A percentile compares a stretch with the other conserved stretches of the same genome.
These are phyloP conservation scores for Rhynchonycteris naso DNA, from an alignment of 2,797 vertebrate species.

Conservation along the genomic window DNA sequence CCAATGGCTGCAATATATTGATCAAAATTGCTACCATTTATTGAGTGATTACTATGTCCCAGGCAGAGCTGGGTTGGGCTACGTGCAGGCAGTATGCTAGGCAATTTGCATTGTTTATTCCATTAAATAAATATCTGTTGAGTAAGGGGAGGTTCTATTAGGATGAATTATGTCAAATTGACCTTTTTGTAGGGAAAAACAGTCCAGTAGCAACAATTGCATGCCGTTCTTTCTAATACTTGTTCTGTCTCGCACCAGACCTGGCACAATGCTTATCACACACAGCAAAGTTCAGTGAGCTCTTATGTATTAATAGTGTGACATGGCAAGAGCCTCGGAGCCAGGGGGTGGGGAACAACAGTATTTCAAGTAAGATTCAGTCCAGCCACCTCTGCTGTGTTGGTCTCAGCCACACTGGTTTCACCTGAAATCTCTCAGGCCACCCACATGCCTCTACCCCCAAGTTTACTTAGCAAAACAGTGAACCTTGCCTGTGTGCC, in stretches of 20 bases:
- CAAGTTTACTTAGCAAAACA: neutral
- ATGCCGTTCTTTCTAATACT: neutral
- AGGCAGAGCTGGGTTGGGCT: neutral
- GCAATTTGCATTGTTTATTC: slow-evolving; percentile 24
- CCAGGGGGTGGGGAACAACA: neutral
- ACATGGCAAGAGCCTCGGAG: neutral
- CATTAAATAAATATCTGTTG: slow-evolving; percentile 24
- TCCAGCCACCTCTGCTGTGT: neutral
- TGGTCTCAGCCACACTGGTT: neutral
- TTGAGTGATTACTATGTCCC: neutral
- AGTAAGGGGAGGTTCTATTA: neutral
- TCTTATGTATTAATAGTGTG: neutral
- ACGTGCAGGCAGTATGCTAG: neutral
- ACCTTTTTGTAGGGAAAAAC: neutral
- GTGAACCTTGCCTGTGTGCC: neutral
- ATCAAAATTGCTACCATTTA: slow-evolving; percentile 27
- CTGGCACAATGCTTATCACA: neutral
- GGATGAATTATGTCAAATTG: neutral
- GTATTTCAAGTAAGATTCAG: neutral
- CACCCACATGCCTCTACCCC: neutral
- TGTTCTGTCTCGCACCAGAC: neutral
- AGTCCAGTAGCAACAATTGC: neutral
- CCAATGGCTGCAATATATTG: neutral
- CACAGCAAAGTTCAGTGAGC: neutral
- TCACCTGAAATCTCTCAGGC: neutral